These are phyloP conservation scores for Rhopalosiphum padi DNA, from an alignment of 1,140 invertebrate genomes.

Conservation along the genomic window DNA sequence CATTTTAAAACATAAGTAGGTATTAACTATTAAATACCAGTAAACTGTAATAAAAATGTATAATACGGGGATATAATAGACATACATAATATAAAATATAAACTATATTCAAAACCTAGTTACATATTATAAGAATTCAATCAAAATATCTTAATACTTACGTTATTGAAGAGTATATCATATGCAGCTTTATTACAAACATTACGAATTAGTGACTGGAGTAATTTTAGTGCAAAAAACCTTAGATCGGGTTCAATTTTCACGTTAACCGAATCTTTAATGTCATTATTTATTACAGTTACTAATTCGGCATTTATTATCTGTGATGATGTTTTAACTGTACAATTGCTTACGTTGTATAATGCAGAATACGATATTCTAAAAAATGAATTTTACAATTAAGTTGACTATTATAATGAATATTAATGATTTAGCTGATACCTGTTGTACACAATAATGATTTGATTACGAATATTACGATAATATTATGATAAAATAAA, in stretches of 20 bases:
- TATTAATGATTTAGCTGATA: background rate
- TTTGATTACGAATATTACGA: background rate
- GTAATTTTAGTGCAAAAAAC: constrained; percentile 24
- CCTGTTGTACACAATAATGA: background rate
- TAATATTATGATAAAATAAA: background rate
- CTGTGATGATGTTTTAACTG: background rate
- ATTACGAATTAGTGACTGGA: background rate
- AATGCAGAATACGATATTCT: constrained; percentile 32
- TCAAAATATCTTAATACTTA: constrained; percentile 15
- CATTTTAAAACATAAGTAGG: too few species aligned
- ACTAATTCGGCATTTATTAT: background rate
- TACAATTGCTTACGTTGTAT: constrained; percentile 37
- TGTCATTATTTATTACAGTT: background rate
- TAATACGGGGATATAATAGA: too few species aligned
- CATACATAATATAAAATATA: background rate
- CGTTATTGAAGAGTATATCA: background rate
- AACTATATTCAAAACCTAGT: background rate
- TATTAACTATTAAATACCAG: background rate
- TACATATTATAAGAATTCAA: background rate
- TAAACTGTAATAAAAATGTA: background rate
- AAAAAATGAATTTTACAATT: background rate
- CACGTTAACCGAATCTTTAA: background rate
- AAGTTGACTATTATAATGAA: background rate
- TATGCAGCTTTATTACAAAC: constrained; percentile 37
- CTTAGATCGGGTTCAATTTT: background rate